Evolutionary conservation across 1,140 invertebrate species (phyloP).

Genomic region (Thrips palmi): DNA sequence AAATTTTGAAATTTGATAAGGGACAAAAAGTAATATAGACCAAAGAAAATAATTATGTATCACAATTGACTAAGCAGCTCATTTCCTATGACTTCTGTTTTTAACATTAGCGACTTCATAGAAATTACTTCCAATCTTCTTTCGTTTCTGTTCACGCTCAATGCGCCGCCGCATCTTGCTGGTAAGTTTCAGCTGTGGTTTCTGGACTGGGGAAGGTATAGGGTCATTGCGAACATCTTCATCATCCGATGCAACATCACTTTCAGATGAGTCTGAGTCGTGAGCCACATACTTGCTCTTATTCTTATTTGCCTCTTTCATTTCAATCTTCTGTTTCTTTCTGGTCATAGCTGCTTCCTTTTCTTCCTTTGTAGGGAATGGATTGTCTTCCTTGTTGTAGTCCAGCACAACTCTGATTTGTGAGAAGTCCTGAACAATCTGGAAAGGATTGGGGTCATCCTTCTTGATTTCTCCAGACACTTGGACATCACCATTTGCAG

Average conservation of each 20-base stretch:
- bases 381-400: slow-evolving; percentile 48
- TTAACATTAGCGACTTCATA: slow-evolving; percentile 88
- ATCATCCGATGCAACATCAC: slow-evolving; percentile 25
- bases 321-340: slow-evolving; percentile 17
- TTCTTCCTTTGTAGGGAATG: slow-evolving; percentile 36
- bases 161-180: slow-evolving; percentile 58
- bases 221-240: background rate
- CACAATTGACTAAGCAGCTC: no score
- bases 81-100: slow-evolving; percentile 68
- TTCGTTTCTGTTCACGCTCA: slow-evolving; percentile 53
- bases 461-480: slow-evolving; percentile 11
- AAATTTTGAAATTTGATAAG: no score
- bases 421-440: slow-evolving; percentile 54
- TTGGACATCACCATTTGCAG: slow-evolving; percentile 12
- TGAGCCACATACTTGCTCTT: slow-evolving; percentile 16
- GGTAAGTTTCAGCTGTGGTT: slow-evolving; percentile 27
- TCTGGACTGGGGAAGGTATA: background rate
- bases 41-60: no score
- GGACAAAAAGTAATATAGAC: no score
- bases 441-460: slow-evolving; percentile 18
- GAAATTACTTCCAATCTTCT: slow-evolving; percentile 84
- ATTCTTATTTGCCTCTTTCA: slow-evolving; percentile 17
- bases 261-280: slow-evolving; percentile 14
- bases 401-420: slow-evolving; percentile 58
- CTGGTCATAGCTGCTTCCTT: slow-evolving; percentile 18